A percentile compares a stretch with the other conserved stretches of the same genome.
These are phyloP conservation scores for Metridium senile DNA, from an alignment of 92 coral and sea anemone genomes.

Conservation along the genomic window DNA sequence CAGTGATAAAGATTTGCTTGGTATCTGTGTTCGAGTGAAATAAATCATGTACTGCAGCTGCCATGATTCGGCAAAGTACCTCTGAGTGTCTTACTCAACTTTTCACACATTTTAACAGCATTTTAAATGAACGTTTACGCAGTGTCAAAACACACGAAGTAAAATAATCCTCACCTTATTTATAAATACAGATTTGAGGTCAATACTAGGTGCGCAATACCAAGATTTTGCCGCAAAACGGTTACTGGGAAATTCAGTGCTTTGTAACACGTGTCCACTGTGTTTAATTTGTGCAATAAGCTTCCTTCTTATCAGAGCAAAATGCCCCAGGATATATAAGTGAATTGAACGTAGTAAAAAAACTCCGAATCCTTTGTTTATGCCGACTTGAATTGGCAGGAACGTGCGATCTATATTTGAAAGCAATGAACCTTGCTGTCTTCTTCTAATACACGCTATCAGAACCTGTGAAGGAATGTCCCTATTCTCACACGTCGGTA, in stretches of 20 bases:
- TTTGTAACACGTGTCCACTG: slow-evolving; percentile 58
- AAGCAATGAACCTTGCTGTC: background rate
- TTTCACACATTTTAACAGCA: slow-evolving; percentile 11
- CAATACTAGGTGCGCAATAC: slow-evolving; percentile 1
- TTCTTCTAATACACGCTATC: slow-evolving; percentile 18
- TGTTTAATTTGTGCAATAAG: slow-evolving; percentile 64
- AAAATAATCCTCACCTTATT: slow-evolving; percentile 24
- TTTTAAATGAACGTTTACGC: background rate
- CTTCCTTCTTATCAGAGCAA: slow-evolving; percentile 46
- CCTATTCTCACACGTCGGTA: slow-evolving; percentile 34
- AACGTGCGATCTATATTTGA: background rate
- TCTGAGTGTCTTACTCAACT: background rate
- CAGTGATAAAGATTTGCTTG: background rate
- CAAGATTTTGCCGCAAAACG: slow-evolving; percentile 20
- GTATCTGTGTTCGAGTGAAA: background rate
- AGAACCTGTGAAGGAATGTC: slow-evolving; percentile 86
- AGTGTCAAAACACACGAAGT: background rate
- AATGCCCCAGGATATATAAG: slow-evolving; percentile 89
- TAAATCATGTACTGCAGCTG: slow-evolving; percentile 8
- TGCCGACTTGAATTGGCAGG: slow-evolving; percentile 19
- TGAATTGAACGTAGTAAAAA: slow-evolving; percentile 67
- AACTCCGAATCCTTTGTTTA: slow-evolving; percentile 35
- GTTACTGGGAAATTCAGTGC: slow-evolving; percentile 63
- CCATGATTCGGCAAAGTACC: background rate
- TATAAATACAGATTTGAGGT: background rate